Conservation (phyloP, 2,888 invertebrate species). For the Meliscaeva auricollis region DNA sequence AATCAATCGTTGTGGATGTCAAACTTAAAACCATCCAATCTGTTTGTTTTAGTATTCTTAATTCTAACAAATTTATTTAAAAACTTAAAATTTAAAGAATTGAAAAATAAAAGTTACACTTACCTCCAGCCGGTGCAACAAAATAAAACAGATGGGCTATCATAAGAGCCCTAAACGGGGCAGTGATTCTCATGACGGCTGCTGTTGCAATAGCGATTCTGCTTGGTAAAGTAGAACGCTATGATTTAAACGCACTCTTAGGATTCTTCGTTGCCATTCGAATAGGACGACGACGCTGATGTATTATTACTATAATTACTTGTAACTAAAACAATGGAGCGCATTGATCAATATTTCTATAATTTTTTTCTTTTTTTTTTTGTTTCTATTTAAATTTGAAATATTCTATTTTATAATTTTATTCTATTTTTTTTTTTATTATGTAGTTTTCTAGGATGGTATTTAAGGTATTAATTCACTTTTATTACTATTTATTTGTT, state of each 20-base stretch:
- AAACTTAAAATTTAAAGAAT: background rate
- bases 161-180: slow-evolving; percentile 82
- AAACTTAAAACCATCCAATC: no score
- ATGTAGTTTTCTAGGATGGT: slow-evolving; percentile 61
- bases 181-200: slow-evolving; percentile 83
- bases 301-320: slow-evolving; percentile 36
- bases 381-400: slow-evolving; percentile 18
- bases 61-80: no score
- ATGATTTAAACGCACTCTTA: slow-evolving; percentile 70
- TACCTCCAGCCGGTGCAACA: slow-evolving; percentile 84
- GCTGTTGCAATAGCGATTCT: slow-evolving; percentile 70
- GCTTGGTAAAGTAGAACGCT: slow-evolving; percentile 73
- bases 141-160: slow-evolving; percentile 83
- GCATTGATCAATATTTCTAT: slow-evolving; percentile 58
- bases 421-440: background rate
- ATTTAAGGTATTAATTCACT: slow-evolving; percentile 50
- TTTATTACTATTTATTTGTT: slow-evolving; percentile 6
- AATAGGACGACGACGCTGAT: slow-evolving; percentile 75
- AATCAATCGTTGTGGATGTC: no score
- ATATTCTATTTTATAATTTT: slow-evolving; percentile 16
- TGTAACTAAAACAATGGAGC: slow-evolving; percentile 54
- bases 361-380: background rate
- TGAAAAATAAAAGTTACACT: slow-evolving; percentile 77
- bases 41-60: no score
- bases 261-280: slow-evolving; percentile 76